Base-by-base conservation (phyloP, 2,797 vertebrate species). In the Enteromius unitaeniatus region DNA sequence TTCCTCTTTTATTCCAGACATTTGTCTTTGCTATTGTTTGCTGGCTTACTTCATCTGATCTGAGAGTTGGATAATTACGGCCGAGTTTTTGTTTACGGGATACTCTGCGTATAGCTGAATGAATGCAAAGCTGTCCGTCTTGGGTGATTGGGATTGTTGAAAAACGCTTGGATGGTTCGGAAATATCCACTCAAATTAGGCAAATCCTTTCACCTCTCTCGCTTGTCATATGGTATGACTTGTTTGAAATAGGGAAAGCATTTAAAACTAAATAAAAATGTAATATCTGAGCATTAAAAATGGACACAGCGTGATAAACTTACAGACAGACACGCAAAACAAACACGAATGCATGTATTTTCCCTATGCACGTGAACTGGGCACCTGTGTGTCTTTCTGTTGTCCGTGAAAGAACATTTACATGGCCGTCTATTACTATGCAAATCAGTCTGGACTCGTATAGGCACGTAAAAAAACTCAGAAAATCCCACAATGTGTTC, bases 351-450 rank as follows among this genome's bases (percentile, higher is more conserved):
- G 93, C 93, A 92, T 94, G 58, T 81, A 69, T 87, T 81, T 89
- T 88, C 45, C 79, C 49, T 78, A 67, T 37, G 75, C 45, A 49
- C 10, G 81, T 85, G 70, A 85, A 78, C 74, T 80, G 74, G 74
- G 87, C 93, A 94, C 92, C 94, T 94, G 93, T 81, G 86, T 47
- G 82, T 62, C 86, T 77, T 86, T 90, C 85, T 91, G 83, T 80
- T 81, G 85, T 88, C 69, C 86, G 79, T 67, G 79, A 88, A 82
- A 80, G 42, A 82, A 81, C 85, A 95, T 96, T 96, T 96, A 92
- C 95, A 95, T 95, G 90, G 83, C 86, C 89, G 89, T 91, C 93
- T 92, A 91, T 94, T 92, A 89, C 90, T 91, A 95, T 94, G 94
- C 95, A 96, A 96, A 96, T 95, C 82, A 45, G 74, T 81, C 86